Evolutionary conservation across 35 echinoderm and acorn worm species (phyloP).

Genomic region (Chiridota heheva): DNA sequence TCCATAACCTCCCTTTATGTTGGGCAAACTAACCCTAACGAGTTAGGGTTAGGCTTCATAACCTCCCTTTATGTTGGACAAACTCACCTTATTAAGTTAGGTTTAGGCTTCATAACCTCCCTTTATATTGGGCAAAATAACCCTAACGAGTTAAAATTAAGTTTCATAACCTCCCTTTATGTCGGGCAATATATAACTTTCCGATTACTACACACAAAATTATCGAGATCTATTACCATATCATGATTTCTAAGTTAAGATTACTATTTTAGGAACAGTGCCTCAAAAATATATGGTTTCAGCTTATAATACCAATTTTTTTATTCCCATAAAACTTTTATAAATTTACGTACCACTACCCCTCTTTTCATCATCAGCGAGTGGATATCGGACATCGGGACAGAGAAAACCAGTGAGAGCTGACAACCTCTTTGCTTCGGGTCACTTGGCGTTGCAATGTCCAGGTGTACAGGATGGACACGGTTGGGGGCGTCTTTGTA

Average conservation of each 20-base stretch:
- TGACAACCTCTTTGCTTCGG: slow-evolving; percentile 69
- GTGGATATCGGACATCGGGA: slow-evolving; percentile 55
- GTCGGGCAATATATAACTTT: too few relatives aligned
- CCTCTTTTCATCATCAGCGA: slow-evolving; percentile 77
- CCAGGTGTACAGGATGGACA: slow-evolving; percentile 39
- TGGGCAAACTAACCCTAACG: too few relatives aligned
- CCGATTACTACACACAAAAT: neutral
- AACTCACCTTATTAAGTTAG: too few relatives aligned
- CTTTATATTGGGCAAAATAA: too few relatives aligned
- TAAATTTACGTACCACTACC: slow-evolving; percentile 58
- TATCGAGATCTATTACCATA: neutral
- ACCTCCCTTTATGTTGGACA: too few relatives aligned
- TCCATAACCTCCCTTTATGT: too few relatives aligned
- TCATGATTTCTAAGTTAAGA: neutral
- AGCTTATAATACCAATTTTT: neutral
- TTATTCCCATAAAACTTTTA: neutral
- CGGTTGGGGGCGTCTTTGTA: slow-evolving; percentile 26
- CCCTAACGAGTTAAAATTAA: too few relatives aligned
- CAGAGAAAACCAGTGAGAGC: slow-evolving; percentile 72
- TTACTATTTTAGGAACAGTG: neutral
- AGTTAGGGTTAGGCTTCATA: too few relatives aligned
- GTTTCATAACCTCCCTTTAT: too few relatives aligned
- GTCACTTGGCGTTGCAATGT: slow-evolving; percentile 61
- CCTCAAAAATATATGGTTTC: neutral
- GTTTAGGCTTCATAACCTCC: too few relatives aligned